Percentiles rank a stretch among this genome's conserved stretches.
Evolutionary conservation across 53 echinoderm and acorn worm genomes (phyloP).

Genomic region (Hippasteria phrygiana): DNA sequence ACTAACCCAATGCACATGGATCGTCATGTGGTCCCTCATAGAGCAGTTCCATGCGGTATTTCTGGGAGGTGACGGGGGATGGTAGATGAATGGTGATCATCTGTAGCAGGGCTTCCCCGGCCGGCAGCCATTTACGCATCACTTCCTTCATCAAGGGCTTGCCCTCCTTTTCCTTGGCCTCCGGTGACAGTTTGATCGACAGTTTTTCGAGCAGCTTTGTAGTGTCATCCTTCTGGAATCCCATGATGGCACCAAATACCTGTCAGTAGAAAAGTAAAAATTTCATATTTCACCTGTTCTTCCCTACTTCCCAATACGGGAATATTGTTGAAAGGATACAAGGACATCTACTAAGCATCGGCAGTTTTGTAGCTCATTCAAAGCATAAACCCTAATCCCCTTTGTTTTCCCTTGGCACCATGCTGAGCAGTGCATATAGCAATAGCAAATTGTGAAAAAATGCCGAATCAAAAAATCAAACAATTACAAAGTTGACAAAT

Average conservation of each 20-base stretch:
- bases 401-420: too few relatives aligned
- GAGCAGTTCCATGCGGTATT: constrained; percentile 93
- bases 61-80: constrained; percentile 92
- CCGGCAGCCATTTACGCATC: constrained; percentile 95
- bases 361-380: too few relatives aligned
- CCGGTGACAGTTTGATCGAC: constrained; percentile 62
- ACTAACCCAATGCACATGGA: constrained; percentile 84
- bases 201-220: constrained; percentile 76
- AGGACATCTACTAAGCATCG: too few relatives aligned
- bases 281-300: background rate
- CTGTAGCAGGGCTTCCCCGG: constrained; percentile 95
- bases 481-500: too few relatives aligned
- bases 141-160: constrained; percentile 93
- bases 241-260: constrained; percentile 96
- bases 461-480: too few relatives aligned
- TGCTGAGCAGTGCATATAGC: too few relatives aligned
- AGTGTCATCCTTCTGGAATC: constrained; percentile 85
- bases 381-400: background rate
- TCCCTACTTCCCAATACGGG: too few relatives aligned
- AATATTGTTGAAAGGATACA: too few relatives aligned
- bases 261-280: background rate
- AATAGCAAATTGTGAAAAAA: too few relatives aligned
- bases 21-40: constrained; percentile 97
- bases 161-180: constrained; percentile 76
- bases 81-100: constrained; percentile 99